A percentile compares a stretch with the other conserved stretches of the same genome.
Conservation (phyloP, 2,888 invertebrate species). For the Loripinus fragilis region DNA sequence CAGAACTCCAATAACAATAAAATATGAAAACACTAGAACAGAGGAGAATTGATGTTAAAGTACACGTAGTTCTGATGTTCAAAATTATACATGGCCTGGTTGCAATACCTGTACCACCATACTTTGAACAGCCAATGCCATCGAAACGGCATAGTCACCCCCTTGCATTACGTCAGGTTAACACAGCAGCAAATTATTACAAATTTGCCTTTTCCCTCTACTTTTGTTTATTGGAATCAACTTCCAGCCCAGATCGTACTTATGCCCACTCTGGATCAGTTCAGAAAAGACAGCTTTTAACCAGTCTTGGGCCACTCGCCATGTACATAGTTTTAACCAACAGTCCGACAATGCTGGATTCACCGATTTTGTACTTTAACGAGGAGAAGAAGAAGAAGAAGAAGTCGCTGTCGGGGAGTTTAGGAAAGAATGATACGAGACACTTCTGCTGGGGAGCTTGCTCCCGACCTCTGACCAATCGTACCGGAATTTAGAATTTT, state of each 20-base stretch:
- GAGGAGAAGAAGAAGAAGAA: too few species aligned
- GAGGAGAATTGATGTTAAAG: constrained; percentile 2
- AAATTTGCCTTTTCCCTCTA: constrained; percentile 13
- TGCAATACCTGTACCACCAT: constrained; percentile 15
- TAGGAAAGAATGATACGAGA: too few species aligned
- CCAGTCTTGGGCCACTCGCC: too few species aligned
- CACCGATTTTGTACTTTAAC: too few species aligned
- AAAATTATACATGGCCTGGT: constrained; percentile 11
- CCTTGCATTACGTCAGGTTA: background rate
- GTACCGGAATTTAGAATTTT: too few species aligned
- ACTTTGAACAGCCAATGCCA: constrained; percentile 1
- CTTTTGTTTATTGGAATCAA: background rate
- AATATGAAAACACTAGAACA: constrained; percentile 4
- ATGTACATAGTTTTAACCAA: too few species aligned
- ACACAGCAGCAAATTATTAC: constrained; percentile 4
- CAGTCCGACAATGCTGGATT: too few species aligned
- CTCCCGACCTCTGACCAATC: too few species aligned
- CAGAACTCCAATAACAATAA: background rate
- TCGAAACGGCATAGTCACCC: background rate
- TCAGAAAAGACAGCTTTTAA: too few species aligned
- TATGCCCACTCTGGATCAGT: constrained; percentile 10
- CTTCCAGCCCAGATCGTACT: background rate
- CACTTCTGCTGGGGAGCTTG: too few species aligned
- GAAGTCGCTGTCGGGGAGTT: too few species aligned
- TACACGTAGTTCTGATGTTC: background rate